These are phyloP conservation scores for Sparidentex hasta DNA, from an alignment of 2,797 vertebrate species.

Conservation along the genomic window DNA sequence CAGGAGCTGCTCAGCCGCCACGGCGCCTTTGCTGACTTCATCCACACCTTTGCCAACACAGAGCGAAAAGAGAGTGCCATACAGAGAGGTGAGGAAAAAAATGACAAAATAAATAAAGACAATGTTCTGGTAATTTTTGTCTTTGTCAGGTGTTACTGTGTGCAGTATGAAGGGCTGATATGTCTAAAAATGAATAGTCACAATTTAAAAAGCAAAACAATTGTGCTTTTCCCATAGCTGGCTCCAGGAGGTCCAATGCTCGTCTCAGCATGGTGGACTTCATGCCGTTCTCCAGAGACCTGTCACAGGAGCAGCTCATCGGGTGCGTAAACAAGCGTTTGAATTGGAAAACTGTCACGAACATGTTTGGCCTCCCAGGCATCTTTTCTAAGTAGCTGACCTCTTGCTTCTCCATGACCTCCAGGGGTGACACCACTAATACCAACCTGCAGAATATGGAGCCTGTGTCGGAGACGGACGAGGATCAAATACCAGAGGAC, in stretches of 20 bases:
- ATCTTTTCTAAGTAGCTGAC: constrained; percentile 45
- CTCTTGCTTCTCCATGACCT: constrained; percentile 26
- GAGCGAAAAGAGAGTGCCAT: constrained; percentile 82
- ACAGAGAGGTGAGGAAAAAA: constrained; percentile 84
- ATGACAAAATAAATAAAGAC: background rate
- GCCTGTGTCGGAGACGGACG: constrained; percentile 82
- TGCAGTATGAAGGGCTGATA: background rate
- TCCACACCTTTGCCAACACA: constrained; percentile 84
- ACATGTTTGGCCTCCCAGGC: constrained; percentile 8
- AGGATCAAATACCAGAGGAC: constrained; percentile 82
- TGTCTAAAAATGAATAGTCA: constrained; percentile 8
- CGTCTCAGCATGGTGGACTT: constrained; percentile 88
- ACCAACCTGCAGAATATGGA: constrained; percentile 88
- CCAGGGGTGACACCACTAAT: constrained; percentile 87
- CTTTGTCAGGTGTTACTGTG: background rate
- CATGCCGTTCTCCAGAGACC: constrained; percentile 88
- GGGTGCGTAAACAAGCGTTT: constrained; percentile 71
- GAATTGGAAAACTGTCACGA: background rate
- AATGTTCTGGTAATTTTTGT: background rate
- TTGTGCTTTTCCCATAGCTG: constrained; percentile 64
- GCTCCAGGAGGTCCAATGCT: constrained; percentile 86
- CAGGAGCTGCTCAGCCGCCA: constrained; percentile 91
- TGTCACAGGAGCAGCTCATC: constrained; percentile 89
- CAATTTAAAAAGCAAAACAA: background rate
- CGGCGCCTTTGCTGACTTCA: constrained; percentile 91